Base-by-base conservation (phyloP, 2,797 vertebrate species). In the Catostomus latipinnis region DNA sequence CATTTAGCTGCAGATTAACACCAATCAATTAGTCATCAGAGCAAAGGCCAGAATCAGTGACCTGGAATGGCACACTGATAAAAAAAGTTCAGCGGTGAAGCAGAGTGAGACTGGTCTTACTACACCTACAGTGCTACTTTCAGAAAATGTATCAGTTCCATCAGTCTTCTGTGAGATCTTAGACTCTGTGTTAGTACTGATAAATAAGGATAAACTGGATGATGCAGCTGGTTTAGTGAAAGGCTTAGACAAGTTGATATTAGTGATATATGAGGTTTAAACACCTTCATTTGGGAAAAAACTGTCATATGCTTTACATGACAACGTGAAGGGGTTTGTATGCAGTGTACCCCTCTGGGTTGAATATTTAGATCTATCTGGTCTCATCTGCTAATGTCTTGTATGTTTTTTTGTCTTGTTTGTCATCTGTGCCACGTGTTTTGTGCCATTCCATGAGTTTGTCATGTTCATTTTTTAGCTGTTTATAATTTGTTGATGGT, bases 1-100 rank as follows among this genome's bases (percentile, higher is more conserved):
- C 88, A 94, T 94, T 92, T 82, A 86, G 87, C 88, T 86, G 89
- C 90, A 92, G 93, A 94, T 93, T 87, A 87, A 84, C 84, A 84
- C 80, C 84, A 85, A 87, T 87, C 82, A 87, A 87, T 87, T 87
- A 87, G 82, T 87, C 86, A 87, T 87, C 86, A 75, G 82, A 84
- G 80, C 72, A 81, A 45, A 52, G 82, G 78, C 82, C 74, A 73
- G 82, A 87, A 86, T 80, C 76, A 82, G 80, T 74, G 67, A 61
- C 84, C 74, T 78, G 74, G 65, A 73, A 76, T 81, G 75, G 45
- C 60, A 43, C 22, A 53, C 80, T 81, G 79, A 82, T 75, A 78
- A 86, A 84, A 18, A 72, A 76, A 68, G 77, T 85, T 86, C 85
- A 86, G 71, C 63, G 81, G 57, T 84, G 80, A 82, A 80, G 49